Base-by-base conservation (phyloP, 2,113 vertebrate genomes). In the Solea senegalensis region DNA sequence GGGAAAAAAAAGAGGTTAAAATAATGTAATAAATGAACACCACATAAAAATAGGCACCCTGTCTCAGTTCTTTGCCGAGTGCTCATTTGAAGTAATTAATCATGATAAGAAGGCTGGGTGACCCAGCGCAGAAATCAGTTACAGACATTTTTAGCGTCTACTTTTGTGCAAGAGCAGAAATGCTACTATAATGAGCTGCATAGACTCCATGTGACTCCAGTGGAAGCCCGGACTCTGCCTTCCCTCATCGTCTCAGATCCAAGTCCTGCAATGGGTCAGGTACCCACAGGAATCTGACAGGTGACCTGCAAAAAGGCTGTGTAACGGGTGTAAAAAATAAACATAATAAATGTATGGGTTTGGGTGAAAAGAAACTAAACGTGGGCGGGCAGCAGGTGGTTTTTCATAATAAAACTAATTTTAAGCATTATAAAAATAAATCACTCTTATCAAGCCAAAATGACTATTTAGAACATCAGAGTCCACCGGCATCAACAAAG, bases 81-180 rank as follows among this genome's bases (percentile, higher is more conserved):
- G 40, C 53, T 81, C 79, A 72, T 86, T 84, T 68, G 48, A 83
- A 76, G 64, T 74, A 84, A 86, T 86, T 80, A 77, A 83, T 89
- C 45, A 74, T 90, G 78, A 74, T 81, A 84, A 76, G 56, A 57
- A 76, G 64, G 52, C 59, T 34, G 58, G 34, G 52, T 15, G 63
- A 88, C 57, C 60, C 60, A 28, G 62, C 12, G 13, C 57, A 74
- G 39, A 62, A 85, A 84, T 85, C 83, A 88, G 79, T 89, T 85
- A 82, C 63, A 41, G 48, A 79, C 15, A 65, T 70, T 70, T 74
- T 83, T 70, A 51, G 74, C 40, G 61, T 34, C 55, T 57, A 68
- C 81, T 82, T 87, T 85, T 89, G 76, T 88, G 73, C 61, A 48
- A 52, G 59, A 77, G 34, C 64, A 79, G 74, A 80, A 87, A 79